These are phyloP conservation scores for Notarius quadriscutis DNA, from an alignment of 2,113 vertebrate genomes.

Conservation along the genomic window DNA sequence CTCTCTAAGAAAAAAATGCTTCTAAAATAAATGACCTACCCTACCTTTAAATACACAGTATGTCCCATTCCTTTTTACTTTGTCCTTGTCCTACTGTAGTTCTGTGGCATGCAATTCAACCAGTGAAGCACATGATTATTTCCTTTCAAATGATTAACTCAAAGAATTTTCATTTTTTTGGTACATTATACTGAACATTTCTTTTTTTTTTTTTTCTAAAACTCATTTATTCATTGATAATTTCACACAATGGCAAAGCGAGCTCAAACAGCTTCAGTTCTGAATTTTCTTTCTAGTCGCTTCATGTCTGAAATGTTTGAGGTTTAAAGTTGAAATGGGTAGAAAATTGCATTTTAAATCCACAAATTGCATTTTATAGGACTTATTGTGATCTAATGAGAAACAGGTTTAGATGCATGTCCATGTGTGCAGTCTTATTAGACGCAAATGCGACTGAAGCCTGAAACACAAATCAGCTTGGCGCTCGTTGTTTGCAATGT, in stretches of 20 bases:
- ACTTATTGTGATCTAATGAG: neutral
- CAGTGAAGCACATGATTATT: neutral
- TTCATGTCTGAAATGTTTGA: neutral
- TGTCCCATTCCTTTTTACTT: neutral
- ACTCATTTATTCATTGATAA: neutral
- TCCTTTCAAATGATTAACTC: neutral
- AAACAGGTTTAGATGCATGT: neutral
- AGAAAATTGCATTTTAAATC: neutral
- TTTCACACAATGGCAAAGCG: neutral
- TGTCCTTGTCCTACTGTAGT: neutral
- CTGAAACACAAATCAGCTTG: neutral
- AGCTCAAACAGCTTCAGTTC: neutral
- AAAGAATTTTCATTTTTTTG: neutral
- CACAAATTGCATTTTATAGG: neutral
- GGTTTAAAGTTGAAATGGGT: neutral
- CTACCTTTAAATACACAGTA: neutral
- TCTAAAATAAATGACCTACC: no score
- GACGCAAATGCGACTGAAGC: neutral
- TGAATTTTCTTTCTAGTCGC: neutral
- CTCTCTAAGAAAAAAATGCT: no score
- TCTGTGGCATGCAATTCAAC: neutral
- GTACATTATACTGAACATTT: neutral
- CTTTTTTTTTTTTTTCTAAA: neutral
- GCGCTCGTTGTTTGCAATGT: neutral
- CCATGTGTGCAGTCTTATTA: neutral